phyloP scores from a whole-genome alignment of 2,888 invertebrate species.

The Drosophila setosimentum region DNA sequence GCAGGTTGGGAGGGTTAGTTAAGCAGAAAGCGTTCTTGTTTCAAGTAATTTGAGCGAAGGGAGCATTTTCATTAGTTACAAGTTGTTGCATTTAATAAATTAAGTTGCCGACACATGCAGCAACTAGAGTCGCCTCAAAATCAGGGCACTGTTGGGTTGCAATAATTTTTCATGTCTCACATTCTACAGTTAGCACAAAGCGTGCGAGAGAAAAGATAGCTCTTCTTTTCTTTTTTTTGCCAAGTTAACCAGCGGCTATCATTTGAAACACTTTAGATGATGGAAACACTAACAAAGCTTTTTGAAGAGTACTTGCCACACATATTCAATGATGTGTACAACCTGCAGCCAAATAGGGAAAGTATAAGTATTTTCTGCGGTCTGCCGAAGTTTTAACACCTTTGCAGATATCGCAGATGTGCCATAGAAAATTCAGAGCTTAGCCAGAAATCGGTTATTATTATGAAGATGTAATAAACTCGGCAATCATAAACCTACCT shows the following conservation, averaged over 20 bases:
- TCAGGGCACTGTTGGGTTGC: constrained; percentile 7
- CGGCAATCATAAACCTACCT: background rate
- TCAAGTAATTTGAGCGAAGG: constrained; percentile 63
- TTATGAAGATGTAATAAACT: background rate
- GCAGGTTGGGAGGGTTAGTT: background rate
- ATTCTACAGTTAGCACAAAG: constrained; percentile 22
- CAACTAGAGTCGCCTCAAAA: constrained; percentile 34
- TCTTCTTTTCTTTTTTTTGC: constrained; percentile 16
- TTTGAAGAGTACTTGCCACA: constrained; percentile 36
- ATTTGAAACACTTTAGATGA: constrained; percentile 31
- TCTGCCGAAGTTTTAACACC: background rate
- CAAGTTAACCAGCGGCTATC: constrained; percentile 35
- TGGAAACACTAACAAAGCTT: constrained; percentile 5
- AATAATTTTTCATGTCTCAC: constrained; percentile 50
- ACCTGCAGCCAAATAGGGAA: constrained; percentile 26
- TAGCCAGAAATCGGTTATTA: background rate
- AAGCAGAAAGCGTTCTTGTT: constrained; percentile 58
- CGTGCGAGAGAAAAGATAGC: constrained; percentile 4
- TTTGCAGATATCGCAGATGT: background rate
- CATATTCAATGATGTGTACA: constrained; percentile 23
- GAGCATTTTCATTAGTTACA: constrained; percentile 73
- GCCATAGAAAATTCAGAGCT: background rate
- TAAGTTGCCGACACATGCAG: constrained; percentile 59
- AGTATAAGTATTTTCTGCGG: background rate
- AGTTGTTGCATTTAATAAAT: constrained; percentile 76